Evolutionary conservation across 2,888 invertebrate genomes (phyloP).

Genomic region (Pristionchus maxplancki): DNA sequence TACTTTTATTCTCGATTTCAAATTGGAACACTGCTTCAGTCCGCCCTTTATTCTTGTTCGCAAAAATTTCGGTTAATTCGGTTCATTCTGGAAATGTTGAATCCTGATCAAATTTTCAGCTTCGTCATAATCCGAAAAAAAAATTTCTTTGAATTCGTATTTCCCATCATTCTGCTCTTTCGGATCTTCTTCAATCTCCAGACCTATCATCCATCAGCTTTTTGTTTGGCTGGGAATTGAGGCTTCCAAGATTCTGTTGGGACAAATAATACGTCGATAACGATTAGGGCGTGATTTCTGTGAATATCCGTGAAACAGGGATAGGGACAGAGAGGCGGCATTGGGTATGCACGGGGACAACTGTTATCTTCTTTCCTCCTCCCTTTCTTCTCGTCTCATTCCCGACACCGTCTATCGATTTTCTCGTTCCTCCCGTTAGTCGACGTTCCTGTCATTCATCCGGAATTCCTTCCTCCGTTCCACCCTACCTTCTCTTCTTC

Average conservation of each 20-base stretch:
- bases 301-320: neutral
- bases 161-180: neutral
- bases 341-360: neutral
- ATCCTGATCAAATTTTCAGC: no score
- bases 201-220: neutral
- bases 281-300: no score
- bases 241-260: neutral
- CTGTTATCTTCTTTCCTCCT: conserved; percentile 1
- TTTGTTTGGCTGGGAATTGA: neutral
- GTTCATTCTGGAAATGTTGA: no score
- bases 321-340: neutral
- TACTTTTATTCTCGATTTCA: neutral
- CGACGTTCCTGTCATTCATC: neutral
- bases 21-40: no score
- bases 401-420: conserved; percentile 17
- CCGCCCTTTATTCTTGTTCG: no score
- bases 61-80: no score
- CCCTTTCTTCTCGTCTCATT: conserved; percentile 1
- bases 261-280: neutral
- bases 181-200: neutral
- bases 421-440: neutral
- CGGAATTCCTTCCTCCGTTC: conserved; percentile 6
- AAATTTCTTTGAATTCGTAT: no score
- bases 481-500: neutral
- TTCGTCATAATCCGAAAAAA: no score